Evolutionary conservation across 2,888 invertebrate species (phyloP), one percentile per base, ranked within the genome.

Genomic region (Ennomos quercinarius): DNA sequence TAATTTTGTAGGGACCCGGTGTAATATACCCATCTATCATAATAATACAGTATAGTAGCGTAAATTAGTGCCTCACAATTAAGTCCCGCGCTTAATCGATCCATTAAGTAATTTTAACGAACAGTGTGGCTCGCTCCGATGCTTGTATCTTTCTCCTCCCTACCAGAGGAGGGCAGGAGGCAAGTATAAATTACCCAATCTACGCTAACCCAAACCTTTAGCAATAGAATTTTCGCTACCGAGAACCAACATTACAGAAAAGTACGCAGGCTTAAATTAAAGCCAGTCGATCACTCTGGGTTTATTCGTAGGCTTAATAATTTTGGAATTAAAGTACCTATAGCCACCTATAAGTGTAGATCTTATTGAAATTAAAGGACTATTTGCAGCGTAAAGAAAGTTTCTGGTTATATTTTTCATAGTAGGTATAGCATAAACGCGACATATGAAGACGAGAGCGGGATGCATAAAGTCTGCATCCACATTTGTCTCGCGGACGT

Each of bases 141-240:
- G 79, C 84, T 83, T 83, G 81, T 83, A 83, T 78, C 81, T 76
- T 72, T 77, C 78, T 76, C 76, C 77, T 73, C 72, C 70, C 70
- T 72, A 70, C 70, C 65, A 66, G 70, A 72, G 77, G 81, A 78
- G 78, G 78, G 80, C 72, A 77, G 81, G 83, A 81, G 87, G 89
- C 87, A 84, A 90, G 85, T 90, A 91, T 91, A 91, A 91, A 91
- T 90, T 91, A 89, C 90, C 89, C 87, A 91, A 91, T 91, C 90
- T 89, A 85, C 88, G 86, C 78, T 87, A 84, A 88, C 87, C 87
- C 83, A 85, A 87, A 84, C 84, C 87, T 87, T 82, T 80, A 80
- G 84, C 87, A 86, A 87, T 87, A 86, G 84, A 87, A 89, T 85
- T 89, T 87, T 84, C 84, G 81, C 78, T 81, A 80, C 82, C 80